These are phyloP conservation scores for Chamaedrilus cognettii DNA, from an alignment of 2,888 invertebrate species.

Conservation along the genomic window DNA sequence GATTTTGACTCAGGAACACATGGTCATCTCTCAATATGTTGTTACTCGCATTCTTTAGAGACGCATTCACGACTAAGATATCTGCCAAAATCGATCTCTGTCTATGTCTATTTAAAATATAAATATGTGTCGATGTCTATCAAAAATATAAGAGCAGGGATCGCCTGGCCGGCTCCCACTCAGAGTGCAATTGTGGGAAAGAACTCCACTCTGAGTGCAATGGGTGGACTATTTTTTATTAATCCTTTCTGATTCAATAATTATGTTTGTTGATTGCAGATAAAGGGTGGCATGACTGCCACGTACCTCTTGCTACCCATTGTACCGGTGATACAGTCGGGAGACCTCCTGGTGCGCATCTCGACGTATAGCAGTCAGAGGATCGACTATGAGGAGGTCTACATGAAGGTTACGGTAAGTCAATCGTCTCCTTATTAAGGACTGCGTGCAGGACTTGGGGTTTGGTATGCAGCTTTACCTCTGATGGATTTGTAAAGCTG, in stretches of 20 bases:
- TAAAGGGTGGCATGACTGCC: slow-evolving; percentile 19
- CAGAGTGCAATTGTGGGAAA: not conserved
- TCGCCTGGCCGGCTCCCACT: not conserved
- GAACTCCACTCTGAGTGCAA: not conserved
- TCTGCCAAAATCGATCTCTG: too few relatives aligned
- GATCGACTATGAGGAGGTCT: slow-evolving; percentile 31
- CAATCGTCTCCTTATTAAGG: too few relatives aligned
- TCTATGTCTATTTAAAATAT: too few relatives aligned
- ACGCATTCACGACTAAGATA: too few relatives aligned
- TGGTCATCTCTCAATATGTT: too few relatives aligned
- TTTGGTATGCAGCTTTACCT: too few relatives aligned
- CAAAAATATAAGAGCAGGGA: too few relatives aligned
- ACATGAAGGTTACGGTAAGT: slow-evolving; percentile 32
- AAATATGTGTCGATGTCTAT: too few relatives aligned
- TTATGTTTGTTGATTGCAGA: slow-evolving; percentile 8
- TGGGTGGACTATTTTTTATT: not conserved
- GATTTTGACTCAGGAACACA: too few relatives aligned
- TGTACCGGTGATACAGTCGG: slow-evolving; percentile 30
- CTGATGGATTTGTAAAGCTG: too few relatives aligned
- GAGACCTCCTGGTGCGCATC: slow-evolving; percentile 30
- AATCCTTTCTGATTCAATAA: not conserved
- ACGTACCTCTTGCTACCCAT: slow-evolving; percentile 32
- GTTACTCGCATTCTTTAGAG: too few relatives aligned
- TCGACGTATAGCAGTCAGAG: slow-evolving; percentile 32
- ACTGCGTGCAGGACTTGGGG: too few relatives aligned